Conservation (phyloP, 2,888 invertebrate species). For the Yponomeuta plumbellus region DNA sequence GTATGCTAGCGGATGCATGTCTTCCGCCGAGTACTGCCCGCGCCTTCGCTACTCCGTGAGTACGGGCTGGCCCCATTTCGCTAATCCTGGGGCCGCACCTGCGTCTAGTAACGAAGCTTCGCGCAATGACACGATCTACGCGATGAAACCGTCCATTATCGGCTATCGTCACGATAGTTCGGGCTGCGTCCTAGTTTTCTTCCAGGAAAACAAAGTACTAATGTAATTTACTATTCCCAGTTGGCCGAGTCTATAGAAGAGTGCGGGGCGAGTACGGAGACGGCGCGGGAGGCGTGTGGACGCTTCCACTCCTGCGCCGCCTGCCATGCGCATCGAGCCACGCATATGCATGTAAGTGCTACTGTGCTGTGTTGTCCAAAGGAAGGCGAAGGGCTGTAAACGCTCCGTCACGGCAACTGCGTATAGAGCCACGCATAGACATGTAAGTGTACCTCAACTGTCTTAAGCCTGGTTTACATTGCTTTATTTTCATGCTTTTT, state of each 20-base stretch:
- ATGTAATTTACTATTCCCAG: conserved; percentile 28
- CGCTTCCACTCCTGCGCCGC: conserved; percentile 92
- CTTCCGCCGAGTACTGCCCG: conserved; percentile 42
- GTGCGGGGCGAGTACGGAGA: conserved; percentile 49
- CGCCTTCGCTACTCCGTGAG: conserved; percentile 44
- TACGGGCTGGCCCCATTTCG: too few species aligned
- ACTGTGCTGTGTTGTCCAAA: too few species aligned
- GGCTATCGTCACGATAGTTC: too few species aligned
- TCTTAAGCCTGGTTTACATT: too few species aligned
- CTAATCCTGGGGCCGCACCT: too few species aligned
- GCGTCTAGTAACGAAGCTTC: too few species aligned
- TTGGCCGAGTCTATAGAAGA: conserved; percentile 58
- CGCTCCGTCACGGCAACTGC: too few species aligned
- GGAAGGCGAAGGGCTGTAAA: too few species aligned
- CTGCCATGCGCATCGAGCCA: conserved; percentile 81
- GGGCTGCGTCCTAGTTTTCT: too few species aligned
- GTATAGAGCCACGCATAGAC: conserved; percentile 61
- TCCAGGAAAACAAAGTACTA: neutral
- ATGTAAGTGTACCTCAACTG: conserved; percentile 30
- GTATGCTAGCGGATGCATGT: conserved; percentile 56
- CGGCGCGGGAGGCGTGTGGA: conserved; percentile 81
- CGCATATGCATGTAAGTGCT: conserved; percentile 45
- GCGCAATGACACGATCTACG: too few species aligned
- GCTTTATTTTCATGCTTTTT: too few species aligned
- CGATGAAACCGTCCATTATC: too few species aligned